Evolutionary conservation across 1,140 invertebrate genomes (phyloP).

Genomic region (Brachionus asplanchnoidis): DNA sequence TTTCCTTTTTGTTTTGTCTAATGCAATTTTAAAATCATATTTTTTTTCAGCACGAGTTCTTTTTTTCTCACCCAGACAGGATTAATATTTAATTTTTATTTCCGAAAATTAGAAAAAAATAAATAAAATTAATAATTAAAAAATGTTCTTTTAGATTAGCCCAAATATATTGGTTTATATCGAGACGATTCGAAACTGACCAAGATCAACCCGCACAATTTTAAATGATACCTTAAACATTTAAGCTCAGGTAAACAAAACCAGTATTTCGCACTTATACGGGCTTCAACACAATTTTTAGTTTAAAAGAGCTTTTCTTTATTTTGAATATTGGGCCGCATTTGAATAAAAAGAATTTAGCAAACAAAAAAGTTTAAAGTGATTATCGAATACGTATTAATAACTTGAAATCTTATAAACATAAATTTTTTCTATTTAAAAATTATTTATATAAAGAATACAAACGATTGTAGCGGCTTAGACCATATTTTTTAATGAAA

Average conservation of each 20-base stretch:
- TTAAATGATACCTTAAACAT: background rate
- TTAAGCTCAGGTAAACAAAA: background rate
- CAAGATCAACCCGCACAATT: background rate
- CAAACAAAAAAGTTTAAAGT: slow-evolving; percentile 19
- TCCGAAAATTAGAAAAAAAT: background rate
- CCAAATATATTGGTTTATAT: background rate
- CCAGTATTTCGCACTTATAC: background rate
- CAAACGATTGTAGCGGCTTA: background rate
- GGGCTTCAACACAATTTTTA: background rate
- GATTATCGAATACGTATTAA: slow-evolving; percentile 32
- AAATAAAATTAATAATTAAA: background rate
- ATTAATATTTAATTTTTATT: background rate
- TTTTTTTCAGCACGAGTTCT: background rate
- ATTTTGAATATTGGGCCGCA: background rate
- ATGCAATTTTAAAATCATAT: background rate
- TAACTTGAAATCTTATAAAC: slow-evolving; percentile 30
- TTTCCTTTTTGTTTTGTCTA: background rate
- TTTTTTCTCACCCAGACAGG: background rate
- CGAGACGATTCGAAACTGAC: background rate
- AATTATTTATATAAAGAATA: background rate
- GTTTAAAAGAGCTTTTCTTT: background rate
- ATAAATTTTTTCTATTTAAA: slow-evolving; percentile 1
- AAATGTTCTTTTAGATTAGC: background rate
- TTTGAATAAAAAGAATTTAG: background rate
- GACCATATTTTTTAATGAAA: background rate